These are phyloP conservation scores for Mamestra configurata DNA, from an alignment of 1,140 invertebrate species.

Conservation along the genomic window DNA sequence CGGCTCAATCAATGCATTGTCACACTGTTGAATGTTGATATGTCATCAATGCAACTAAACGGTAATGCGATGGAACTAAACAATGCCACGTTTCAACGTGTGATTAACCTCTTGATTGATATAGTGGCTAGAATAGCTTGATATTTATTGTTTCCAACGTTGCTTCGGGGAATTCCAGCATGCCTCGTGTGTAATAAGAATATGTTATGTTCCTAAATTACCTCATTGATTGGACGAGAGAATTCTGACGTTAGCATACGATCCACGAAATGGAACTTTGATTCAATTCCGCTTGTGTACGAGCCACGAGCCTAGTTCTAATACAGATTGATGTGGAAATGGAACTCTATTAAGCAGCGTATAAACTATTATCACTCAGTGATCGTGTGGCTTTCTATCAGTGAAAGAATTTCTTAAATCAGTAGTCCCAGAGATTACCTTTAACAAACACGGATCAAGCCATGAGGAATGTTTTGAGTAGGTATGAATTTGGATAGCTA, in stretches of 20 bases:
- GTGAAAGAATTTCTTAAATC: too few species aligned
- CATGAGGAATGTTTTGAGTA: too few species aligned
- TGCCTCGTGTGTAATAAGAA: too few species aligned
- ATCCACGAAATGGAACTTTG: conserved; percentile 18
- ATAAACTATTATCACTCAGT: neutral
- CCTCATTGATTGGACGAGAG: conserved; percentile 6
- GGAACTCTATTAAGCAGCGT: neutral
- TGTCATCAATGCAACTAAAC: neutral
- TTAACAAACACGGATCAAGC: too few species aligned
- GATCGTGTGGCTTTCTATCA: neutral
- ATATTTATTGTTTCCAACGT: too few species aligned
- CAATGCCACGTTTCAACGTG: neutral
- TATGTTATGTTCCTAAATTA: too few species aligned
- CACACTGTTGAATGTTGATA: neutral
- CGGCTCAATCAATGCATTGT: neutral
- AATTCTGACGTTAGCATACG: neutral
- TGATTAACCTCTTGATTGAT: neutral
- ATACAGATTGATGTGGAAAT: neutral
- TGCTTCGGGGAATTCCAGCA: too few species aligned
- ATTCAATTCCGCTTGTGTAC: conserved; percentile 12
- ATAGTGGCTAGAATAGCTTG: neutral
- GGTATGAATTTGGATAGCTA: too few species aligned
- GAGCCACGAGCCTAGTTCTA: neutral
- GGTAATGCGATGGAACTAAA: conserved; percentile 13
- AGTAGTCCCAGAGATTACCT: too few species aligned